These are phyloP conservation scores for Petrosia ficiformis DNA, from an alignment of 37 sponge, comb jelly and placozoan genomes.

Conservation along the genomic window DNA sequence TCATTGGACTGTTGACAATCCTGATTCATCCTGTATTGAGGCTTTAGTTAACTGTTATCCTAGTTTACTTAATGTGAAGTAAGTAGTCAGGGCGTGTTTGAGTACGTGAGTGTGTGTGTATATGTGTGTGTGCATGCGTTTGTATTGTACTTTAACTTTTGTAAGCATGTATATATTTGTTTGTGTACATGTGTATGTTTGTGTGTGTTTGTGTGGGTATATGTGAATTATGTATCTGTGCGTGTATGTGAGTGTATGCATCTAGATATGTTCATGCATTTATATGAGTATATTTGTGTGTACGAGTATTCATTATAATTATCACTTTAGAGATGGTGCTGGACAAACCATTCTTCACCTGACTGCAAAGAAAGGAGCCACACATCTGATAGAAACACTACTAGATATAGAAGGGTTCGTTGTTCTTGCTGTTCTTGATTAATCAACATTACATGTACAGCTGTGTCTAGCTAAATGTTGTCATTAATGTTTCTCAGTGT, in stretches of 20 bases:
- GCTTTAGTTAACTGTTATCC: constrained; percentile 64
- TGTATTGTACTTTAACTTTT: too few relatives aligned
- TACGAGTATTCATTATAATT: background rate
- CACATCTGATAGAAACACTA: constrained; percentile 41
- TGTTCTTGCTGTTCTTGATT: too few relatives aligned
- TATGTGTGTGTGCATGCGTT: too few relatives aligned
- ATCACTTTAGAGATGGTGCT: constrained; percentile 45
- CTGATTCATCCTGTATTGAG: constrained; percentile 41
- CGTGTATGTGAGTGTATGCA: too few relatives aligned
- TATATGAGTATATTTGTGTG: background rate
- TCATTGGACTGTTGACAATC: constrained; percentile 82
- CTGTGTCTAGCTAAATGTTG: too few relatives aligned
- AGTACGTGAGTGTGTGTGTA: too few relatives aligned
- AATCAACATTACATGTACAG: too few relatives aligned
- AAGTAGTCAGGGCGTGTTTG: background rate
- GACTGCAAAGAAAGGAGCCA: constrained; percentile 52
- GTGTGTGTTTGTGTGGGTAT: too few relatives aligned
- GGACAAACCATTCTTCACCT: constrained; percentile 66
- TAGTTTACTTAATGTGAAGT: constrained; percentile 69
- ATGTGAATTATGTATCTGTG: too few relatives aligned
- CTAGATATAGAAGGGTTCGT: constrained; percentile 51
- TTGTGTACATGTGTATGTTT: too few relatives aligned
- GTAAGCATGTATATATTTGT: too few relatives aligned
- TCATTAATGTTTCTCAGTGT: background rate
- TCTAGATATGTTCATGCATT: too few relatives aligned